Percentiles rank a stretch among this genome's conserved stretches.
phyloP scores from a whole-genome alignment of 2,797 vertebrate genomes.

The Silurus lanzhouensis region DNA sequence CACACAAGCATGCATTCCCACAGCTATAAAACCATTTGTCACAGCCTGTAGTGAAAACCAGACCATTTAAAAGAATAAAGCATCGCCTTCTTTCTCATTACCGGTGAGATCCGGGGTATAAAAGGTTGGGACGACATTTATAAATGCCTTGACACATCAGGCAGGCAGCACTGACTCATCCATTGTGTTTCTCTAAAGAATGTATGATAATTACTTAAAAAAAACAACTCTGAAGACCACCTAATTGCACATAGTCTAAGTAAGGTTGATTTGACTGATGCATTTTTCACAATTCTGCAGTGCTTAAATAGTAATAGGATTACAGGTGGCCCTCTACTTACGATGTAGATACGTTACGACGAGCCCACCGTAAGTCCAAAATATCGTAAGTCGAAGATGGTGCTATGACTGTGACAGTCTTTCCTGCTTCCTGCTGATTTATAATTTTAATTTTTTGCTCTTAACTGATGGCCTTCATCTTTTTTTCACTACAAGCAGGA shows the following conservation, averaged over 20 bases:
- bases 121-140: conserved; percentile 18
- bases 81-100: conserved; percentile 18
- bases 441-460: too few relatives aligned
- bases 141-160: conserved; percentile 8
- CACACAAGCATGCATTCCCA: conserved; percentile 10
- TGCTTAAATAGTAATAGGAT: background rate
- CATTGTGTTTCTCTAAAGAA: conserved; percentile 9
- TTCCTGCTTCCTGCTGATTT: too few relatives aligned
- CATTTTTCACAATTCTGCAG: background rate
- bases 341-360: too few relatives aligned
- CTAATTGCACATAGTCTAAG: background rate
- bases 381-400: too few relatives aligned
- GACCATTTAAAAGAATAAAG: conserved; percentile 41
- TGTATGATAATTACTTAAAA: background rate
- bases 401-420: too few relatives aligned
- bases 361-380: too few relatives aligned
- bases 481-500: too few relatives aligned
- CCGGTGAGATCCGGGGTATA: conserved; percentile 20
- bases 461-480: too few relatives aligned
- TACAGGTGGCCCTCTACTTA: too few relatives aligned
- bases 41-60: conserved; percentile 60
- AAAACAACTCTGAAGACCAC: background rate
- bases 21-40: conserved; percentile 59
- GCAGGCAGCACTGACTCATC: conserved; percentile 22
- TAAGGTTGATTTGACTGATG: background rate